Conservation (phyloP, 2,797 vertebrate species). For the Sebastes baramenuke region DNA sequence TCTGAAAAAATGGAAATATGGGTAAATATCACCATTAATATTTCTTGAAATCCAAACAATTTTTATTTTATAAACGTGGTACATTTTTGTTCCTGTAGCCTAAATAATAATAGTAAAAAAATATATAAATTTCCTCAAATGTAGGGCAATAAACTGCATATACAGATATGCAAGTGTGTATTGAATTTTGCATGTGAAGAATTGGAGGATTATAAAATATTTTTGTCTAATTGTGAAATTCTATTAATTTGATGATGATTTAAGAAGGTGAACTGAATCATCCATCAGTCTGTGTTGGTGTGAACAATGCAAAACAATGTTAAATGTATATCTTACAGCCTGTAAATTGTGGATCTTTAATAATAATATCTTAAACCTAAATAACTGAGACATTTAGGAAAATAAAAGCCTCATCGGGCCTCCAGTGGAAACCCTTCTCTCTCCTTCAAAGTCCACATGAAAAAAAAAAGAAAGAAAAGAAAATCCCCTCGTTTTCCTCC, state of each 20-base stretch:
- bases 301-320: neutral
- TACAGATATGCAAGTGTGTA: neutral
- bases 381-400: neutral
- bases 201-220: neutral
- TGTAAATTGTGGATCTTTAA: neutral
- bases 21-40: no score
- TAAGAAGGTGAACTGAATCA: no score
- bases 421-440: slow-evolving; percentile 38
- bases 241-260: no score
- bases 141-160: neutral
- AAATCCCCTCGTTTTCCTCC: slow-evolving; percentile 51
- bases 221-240: neutral
- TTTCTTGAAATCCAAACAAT: neutral
- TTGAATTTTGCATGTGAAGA: neutral
- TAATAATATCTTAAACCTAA: neutral
- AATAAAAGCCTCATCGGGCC: slow-evolving; percentile 46
- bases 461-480: neutral
- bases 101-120: neutral
- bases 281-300: neutral
- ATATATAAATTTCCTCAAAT: no score
- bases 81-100: neutral
- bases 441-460: slow-evolving; percentile 29
- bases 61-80: neutral
- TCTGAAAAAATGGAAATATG: neutral
- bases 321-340: neutral